Base-by-base conservation (phyloP, 1,140 invertebrate species). In the Gonatopus flavifemur region DNA sequence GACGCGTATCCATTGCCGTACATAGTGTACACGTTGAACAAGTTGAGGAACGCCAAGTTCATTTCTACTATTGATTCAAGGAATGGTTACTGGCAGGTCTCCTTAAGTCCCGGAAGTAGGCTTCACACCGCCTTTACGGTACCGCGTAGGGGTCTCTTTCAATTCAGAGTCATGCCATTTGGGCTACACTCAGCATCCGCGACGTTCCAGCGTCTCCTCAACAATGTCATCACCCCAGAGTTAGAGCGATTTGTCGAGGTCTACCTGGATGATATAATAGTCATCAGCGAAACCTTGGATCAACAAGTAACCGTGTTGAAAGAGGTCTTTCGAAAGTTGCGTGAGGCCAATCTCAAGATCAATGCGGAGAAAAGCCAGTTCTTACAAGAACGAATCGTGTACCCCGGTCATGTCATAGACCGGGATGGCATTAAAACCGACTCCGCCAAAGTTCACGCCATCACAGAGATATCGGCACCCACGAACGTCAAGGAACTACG, bases 361-460 rank as follows among this genome's bases (percentile, higher is more conserved):
- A 7, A n/a, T n/a, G n/a, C n/a, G n/a, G n/a, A n/a, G n/a, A n/a
- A n/a, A n/a, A n/a, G n/a, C n/a, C n/a, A n/a, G n/a, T n/a, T n/a
- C n/a, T n/a, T n/a, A n/a, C n/a, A n/a, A n/a, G n/a, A n/a, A n/a
- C n/a, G n/a, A n/a, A n/a, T n/a, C n/a, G n/a, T n/a, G n/a, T n/a
- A n/a, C n/a, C n/a, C n/a, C n/a, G n/a, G n/a, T n/a, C n/a, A 12
- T 28, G 25, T 12, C 6, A 6, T 28, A 28, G 6, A 28, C 6
- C 6, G 6, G 12, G 25, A 28, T 28, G 6, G 6, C 12, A 12
- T 7, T 7, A 28, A 28, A 28, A 28, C 12, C 12, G 6, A 7
- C 25, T 68, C 71, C 28, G 66, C n/a, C n/a, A n/a, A n/a, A n/a
- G n/a, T n/a, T 15, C 81, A 1, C 43, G 71, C 22, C 35, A 64